These are phyloP conservation scores for Pachydiplax longipennis DNA, from an alignment of 2,888 invertebrate species.

Conservation along the genomic window DNA sequence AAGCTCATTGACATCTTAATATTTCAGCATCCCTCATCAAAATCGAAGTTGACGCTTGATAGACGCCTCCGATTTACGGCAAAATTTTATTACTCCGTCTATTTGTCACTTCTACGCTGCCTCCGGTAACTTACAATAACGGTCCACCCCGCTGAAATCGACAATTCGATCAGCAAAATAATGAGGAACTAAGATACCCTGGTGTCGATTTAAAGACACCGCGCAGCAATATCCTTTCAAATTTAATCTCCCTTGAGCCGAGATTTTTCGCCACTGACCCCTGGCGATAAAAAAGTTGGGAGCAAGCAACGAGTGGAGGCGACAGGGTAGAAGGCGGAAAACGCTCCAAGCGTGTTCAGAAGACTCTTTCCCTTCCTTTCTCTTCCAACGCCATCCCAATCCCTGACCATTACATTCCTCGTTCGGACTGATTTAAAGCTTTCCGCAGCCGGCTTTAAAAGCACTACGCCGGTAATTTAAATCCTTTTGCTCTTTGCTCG, in stretches of 20 bases:
- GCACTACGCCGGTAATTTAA: conserved; percentile 14
- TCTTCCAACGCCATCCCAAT: background rate
- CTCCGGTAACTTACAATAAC: no score
- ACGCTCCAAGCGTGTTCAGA: background rate
- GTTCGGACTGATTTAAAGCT: conserved; percentile 1
- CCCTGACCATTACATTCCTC: background rate
- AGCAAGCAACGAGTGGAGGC: background rate
- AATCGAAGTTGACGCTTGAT: no score
- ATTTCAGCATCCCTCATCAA: no score
- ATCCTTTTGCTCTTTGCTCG: background rate
- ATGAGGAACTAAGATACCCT: background rate
- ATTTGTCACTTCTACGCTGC: no score
- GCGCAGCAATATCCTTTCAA: background rate
- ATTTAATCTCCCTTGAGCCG: background rate
- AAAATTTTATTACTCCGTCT: no score
- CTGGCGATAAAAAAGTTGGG: background rate
- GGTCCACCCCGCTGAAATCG: no score
- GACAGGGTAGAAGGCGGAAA: background rate
- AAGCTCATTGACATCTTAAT: no score
- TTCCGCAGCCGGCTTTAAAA: background rate
- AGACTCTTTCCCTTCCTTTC: background rate
- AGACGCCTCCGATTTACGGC: no score
- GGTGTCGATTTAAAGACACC: background rate
- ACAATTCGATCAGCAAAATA: background rate
- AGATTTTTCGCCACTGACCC: background rate